These are phyloP conservation scores for Distichodus sexfasciatus DNA, from an alignment of 2,797 vertebrate genomes.

Conservation along the genomic window DNA sequence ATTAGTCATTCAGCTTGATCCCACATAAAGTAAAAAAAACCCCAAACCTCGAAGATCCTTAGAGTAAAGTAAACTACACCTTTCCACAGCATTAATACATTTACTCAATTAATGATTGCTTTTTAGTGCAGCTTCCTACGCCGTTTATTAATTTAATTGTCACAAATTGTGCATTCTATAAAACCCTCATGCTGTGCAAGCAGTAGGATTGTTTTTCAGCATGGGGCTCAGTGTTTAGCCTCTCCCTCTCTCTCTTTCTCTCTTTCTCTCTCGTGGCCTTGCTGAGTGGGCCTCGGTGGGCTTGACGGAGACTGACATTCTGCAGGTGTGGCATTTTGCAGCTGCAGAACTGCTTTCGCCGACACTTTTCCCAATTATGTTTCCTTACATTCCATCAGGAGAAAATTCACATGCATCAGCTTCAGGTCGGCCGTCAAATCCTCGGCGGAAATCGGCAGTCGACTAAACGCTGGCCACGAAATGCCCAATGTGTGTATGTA, in stretches of 20 bases:
- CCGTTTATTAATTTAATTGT: slow-evolving; percentile 10
- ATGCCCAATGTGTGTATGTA: neutral
- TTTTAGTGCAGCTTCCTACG: neutral
- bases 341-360: slow-evolving; percentile 43
- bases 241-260: neutral
- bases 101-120: neutral
- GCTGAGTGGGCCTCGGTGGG: slow-evolving; percentile 34
- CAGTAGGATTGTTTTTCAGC: neutral
- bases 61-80: neutral
- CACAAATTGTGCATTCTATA: slow-evolving; percentile 5
- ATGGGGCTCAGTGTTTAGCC: slow-evolving; percentile 9
- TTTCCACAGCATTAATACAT: neutral
- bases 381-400: slow-evolving; percentile 31
- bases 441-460: slow-evolving; percentile 12
- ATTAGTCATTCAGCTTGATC: slow-evolving; percentile 2
- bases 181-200: slow-evolving; percentile 8
- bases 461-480: slow-evolving; percentile 1
- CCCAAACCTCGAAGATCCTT: neutral
- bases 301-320: slow-evolving; percentile 32
- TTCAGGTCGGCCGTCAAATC: slow-evolving; percentile 36
- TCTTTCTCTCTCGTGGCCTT: neutral
- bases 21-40: neutral
- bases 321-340: slow-evolving; percentile 45
- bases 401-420: slow-evolving; percentile 45
- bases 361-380: slow-evolving; percentile 34